Percentiles rank a stretch among this genome's conserved stretches.
Conservation (phyloP, 2,797 vertebrate species). For the Atherinosoma microstoma region DNA sequence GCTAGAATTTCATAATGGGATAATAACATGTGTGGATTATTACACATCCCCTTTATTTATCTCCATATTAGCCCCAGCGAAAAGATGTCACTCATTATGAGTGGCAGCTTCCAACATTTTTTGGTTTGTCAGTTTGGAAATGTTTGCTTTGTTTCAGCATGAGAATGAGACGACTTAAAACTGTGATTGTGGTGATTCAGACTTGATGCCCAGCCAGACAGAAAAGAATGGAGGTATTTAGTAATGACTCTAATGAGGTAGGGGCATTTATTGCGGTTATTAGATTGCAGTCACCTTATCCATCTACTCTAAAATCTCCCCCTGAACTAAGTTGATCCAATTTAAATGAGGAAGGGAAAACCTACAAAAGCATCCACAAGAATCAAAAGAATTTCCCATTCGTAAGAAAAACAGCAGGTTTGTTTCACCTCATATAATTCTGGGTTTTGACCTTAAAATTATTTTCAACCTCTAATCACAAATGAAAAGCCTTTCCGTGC, state of each 20-base stretch:
- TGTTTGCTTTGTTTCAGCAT: conserved; percentile 45
- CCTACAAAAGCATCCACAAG: conserved; percentile 87
- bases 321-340: conserved; percentile 78
- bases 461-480: conserved; percentile 84
- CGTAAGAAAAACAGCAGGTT: conserved; percentile 85
- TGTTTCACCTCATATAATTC: conserved; percentile 90
- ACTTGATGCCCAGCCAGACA: conserved; percentile 41
- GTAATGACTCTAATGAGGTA: conserved; percentile 54
- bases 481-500: conserved; percentile 78
- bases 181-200: conserved; percentile 34
- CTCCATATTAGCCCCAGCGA: conserved; percentile 65
- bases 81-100: conserved; percentile 73
- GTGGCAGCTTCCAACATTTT: conserved; percentile 56
- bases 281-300: conserved; percentile 75
- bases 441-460: conserved; percentile 86
- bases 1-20: conserved; percentile 83
- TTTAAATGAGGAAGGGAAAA: conserved; percentile 83
- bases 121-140: conserved; percentile 41
- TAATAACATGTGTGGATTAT: conserved; percentile 79
- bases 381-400: conserved; percentile 86
- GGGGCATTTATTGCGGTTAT: conserved; percentile 72
- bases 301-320: conserved; percentile 69
- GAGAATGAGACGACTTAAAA: conserved; percentile 21
- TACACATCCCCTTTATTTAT: conserved; percentile 80
- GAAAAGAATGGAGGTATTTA: conserved; percentile 53